phyloP scores from a whole-genome alignment of 1,140 invertebrate species.

The Pomacea maculata region DNA sequence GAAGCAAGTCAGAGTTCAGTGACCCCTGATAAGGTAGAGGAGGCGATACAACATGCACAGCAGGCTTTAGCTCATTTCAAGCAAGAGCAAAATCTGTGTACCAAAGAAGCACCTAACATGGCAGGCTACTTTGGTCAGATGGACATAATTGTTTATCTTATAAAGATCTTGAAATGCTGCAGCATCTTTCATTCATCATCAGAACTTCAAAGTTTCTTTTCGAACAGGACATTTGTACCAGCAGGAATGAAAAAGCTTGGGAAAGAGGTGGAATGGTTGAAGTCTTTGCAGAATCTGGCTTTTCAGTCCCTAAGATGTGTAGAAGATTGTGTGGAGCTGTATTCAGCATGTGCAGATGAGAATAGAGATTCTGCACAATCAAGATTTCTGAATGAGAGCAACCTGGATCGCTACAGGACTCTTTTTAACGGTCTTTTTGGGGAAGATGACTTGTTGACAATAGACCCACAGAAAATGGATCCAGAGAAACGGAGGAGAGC shows the following conservation, averaged over 20 bases:
- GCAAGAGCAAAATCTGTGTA: constrained; percentile 33
- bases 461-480: neutral
- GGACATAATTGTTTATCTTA: constrained; percentile 26
- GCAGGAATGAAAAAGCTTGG: too few species aligned
- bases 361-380: neutral
- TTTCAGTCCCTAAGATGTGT: constrained; percentile 27
- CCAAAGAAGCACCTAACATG: constrained; percentile 28
- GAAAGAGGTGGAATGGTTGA: constrained; percentile 11
- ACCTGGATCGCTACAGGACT: constrained; percentile 12
- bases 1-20: constrained; percentile 6
- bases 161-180: constrained; percentile 25
- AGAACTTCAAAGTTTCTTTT: constrained; percentile 32
- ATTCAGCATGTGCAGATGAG: neutral
- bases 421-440: constrained; percentile 9
- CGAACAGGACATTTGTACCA: neutral
- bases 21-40: constrained; percentile 2
- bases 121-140: constrained; percentile 40
- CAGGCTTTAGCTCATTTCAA: constrained; percentile 30
- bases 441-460: neutral
- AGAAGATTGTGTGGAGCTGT: neutral
- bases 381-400: constrained; percentile 5
- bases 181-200: constrained; percentile 13
- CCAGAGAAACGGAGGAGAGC: constrained; percentile 10
- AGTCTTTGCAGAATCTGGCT: constrained; percentile 22
- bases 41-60: constrained; percentile 24